phyloP scores from a whole-genome alignment of 2,113 vertebrate species.

The Dendrocopos noguchii region DNA sequence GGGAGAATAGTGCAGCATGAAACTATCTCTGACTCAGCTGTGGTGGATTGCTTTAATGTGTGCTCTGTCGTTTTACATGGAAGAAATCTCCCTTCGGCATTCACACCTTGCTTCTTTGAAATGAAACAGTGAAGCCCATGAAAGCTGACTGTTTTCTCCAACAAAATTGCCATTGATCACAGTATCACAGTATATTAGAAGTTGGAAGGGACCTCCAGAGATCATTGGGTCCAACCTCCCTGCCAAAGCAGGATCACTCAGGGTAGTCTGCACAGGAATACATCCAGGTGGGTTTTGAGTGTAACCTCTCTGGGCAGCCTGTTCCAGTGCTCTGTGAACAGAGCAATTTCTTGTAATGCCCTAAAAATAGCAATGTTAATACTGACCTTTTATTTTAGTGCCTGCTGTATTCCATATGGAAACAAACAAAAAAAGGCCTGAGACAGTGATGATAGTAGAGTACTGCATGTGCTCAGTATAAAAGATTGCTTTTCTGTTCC shows the following conservation, averaged over 20 bases:
- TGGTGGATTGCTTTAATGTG: not conserved
- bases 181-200: no score
- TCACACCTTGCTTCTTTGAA: constrained; percentile 26
- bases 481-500: not conserved
- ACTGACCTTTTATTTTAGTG: not conserved
- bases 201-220: no score
- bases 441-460: not conserved
- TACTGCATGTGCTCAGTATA: not conserved
- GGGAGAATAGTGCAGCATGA: not conserved
- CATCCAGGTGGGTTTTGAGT: no score
- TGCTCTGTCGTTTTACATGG: not conserved
- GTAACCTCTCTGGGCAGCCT: no score
- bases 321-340: not conserved
- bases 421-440: not conserved
- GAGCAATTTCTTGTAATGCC: not conserved
- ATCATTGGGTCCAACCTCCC: no score
- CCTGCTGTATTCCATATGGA: not conserved
- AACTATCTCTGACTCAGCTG: not conserved
- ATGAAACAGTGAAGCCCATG: not conserved
- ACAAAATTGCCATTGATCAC: not conserved
- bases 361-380: not conserved
- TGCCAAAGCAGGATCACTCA: no score
- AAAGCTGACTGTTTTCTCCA: not conserved
- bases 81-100: constrained; percentile 10
- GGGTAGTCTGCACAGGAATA: no score